Percentiles rank a stretch among this genome's conserved stretches.
Evolutionary conservation across 2,113 vertebrate species (phyloP).

Genomic region (Coptodon bakossiorum): DNA sequence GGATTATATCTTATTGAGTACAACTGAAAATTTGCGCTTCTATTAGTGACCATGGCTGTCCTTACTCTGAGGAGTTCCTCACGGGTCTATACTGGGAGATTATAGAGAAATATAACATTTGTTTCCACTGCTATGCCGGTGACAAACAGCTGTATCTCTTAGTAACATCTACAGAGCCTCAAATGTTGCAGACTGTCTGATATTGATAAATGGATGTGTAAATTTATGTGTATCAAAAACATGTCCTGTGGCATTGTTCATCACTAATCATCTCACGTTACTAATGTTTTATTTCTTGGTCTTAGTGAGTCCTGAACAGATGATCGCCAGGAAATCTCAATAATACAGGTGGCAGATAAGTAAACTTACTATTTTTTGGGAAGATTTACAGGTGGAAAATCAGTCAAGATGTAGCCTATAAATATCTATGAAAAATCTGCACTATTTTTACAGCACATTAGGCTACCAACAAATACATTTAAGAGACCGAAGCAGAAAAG

Average conservation of each 20-base stretch:
- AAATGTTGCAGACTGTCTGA: background rate
- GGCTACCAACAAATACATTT: background rate
- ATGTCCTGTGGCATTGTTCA: background rate
- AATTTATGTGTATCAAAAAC: background rate
- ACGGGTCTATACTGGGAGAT: background rate
- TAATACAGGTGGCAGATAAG: background rate
- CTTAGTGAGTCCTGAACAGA: background rate
- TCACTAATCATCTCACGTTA: background rate
- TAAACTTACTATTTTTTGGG: background rate
- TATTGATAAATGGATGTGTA: background rate
- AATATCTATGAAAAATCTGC: background rate
- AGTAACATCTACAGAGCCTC: background rate
- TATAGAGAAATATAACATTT: background rate
- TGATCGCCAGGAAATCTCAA: rapidly evolving
- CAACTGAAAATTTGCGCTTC: background rate
- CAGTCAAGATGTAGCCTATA: background rate
- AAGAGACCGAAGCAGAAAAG: background rate
- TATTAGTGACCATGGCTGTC: background rate
- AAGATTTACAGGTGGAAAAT: background rate
- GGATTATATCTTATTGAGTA: background rate
- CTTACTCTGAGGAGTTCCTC: background rate
- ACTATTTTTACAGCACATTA: background rate
- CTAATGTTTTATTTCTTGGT: background rate
- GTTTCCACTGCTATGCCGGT: background rate
- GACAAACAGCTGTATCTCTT: background rate